These are phyloP conservation scores for Zophobas morio DNA, from an alignment of 1,140 invertebrate species.

Conservation along the genomic window DNA sequence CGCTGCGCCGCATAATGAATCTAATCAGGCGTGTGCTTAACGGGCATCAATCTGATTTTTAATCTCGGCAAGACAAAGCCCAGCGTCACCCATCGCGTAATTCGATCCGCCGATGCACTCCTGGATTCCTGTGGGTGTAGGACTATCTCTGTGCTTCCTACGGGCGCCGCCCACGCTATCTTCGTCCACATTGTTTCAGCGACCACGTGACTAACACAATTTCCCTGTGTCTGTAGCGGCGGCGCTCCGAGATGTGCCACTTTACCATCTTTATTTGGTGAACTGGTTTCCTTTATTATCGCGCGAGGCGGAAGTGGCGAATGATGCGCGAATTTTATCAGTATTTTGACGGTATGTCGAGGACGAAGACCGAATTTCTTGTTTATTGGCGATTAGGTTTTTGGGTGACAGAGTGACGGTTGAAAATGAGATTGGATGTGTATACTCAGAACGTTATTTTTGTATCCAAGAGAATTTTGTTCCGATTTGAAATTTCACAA, in stretches of 20 bases:
- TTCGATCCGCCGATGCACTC: conserved; percentile 23
- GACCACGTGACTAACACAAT: conserved; percentile 29
- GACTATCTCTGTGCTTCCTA: conserved; percentile 34
- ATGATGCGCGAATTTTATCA: conserved; percentile 44
- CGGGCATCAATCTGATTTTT: conserved; percentile 7
- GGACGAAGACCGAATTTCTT: conserved; percentile 21
- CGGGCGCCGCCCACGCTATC: conserved; percentile 43
- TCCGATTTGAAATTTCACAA: too few relatives aligned
- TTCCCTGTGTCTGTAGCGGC: conserved; percentile 7
- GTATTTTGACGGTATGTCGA: conserved; percentile 45
- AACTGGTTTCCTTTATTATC: conserved; percentile 42
- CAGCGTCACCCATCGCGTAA: neutral
- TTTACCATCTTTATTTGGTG: conserved; percentile 42
- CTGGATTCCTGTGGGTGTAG: conserved; percentile 35
- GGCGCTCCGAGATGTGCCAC: conserved; percentile 37
- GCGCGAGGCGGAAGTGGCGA: conserved; percentile 24
- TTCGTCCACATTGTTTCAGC: neutral
- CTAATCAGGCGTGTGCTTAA: conserved; percentile 32
- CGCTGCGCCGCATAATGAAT: conserved; percentile 30
- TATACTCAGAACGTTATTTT: too few relatives aligned
- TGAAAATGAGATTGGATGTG: too few relatives aligned
- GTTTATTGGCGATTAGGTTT: conserved; percentile 24
- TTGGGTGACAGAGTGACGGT: neutral
- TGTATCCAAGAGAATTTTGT: too few relatives aligned
- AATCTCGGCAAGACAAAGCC: conserved; percentile 20